phyloP scores from a whole-genome alignment of 1,140 invertebrate species.

The Trachymyrmex cornetzi region DNA sequence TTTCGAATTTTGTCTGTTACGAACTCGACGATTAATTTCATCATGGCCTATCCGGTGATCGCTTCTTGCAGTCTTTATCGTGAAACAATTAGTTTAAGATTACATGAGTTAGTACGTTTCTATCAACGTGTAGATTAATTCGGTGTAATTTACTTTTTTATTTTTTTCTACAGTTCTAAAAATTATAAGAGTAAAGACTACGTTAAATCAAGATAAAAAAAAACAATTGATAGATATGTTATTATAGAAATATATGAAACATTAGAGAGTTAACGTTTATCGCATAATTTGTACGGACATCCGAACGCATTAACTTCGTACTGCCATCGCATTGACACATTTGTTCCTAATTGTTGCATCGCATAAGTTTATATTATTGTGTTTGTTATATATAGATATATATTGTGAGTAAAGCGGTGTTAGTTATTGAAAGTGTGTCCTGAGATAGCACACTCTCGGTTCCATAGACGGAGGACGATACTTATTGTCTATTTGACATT shows the following conservation, averaged over 20 bases:
- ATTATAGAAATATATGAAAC: too few relatives aligned
- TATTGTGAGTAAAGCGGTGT: constrained; percentile 3
- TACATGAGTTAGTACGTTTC: not conserved
- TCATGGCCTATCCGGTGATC: constrained; percentile 13
- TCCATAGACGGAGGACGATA: not conserved
- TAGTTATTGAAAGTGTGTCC: constrained; percentile 26
- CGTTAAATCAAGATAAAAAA: too few relatives aligned
- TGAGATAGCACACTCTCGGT: not conserved
- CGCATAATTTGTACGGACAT: constrained; percentile 30
- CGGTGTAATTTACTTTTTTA: too few relatives aligned
- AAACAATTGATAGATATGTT: too few relatives aligned
- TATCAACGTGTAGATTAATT: too few relatives aligned
- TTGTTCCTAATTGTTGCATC: constrained; percentile 50
- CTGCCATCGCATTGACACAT: constrained; percentile 56
- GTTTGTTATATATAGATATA: constrained; percentile 43
- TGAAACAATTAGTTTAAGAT: not conserved
- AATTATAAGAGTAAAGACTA: too few relatives aligned
- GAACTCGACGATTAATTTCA: not conserved
- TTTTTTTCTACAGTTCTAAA: too few relatives aligned
- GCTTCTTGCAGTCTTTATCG: not conserved
- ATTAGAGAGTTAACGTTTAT: not conserved
- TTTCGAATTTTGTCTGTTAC: not conserved
- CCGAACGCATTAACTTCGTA: constrained; percentile 23
- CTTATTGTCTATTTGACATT: constrained; percentile 29
- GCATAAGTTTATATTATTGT: constrained; percentile 51